Evolutionary conservation across 2,113 vertebrate genomes (phyloP).

Genomic region (Eretmochelys imbricata): DNA sequence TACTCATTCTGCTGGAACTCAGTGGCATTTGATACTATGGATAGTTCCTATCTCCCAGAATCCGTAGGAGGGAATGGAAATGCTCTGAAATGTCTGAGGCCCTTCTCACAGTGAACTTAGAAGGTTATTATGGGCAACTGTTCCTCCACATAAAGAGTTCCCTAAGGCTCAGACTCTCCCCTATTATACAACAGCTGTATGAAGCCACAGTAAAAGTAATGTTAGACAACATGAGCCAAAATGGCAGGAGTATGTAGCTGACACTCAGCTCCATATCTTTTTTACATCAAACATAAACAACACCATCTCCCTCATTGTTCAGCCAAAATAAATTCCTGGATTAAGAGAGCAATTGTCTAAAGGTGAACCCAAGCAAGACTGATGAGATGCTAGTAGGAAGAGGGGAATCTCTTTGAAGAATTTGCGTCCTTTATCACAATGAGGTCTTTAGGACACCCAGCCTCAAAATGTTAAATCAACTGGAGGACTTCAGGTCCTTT

Average conservation of each 20-base stretch:
- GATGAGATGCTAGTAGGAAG: not conserved
- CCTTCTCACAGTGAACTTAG: not conserved
- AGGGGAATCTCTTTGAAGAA: not conserved
- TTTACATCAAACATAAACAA: fast-evolving
- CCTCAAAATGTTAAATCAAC: not conserved
- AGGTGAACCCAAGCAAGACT: not conserved
- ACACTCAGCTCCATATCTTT: not conserved
- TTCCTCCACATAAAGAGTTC: not conserved
- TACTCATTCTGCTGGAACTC: not conserved
- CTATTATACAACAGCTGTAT: not conserved
- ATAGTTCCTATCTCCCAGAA: not conserved
- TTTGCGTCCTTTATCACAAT: not conserved
- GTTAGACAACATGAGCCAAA: not conserved
- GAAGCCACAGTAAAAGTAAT: not conserved
- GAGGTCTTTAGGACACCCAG: not conserved
- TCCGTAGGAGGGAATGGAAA: not conserved
- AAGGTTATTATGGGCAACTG: not conserved
- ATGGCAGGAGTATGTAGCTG: not conserved
- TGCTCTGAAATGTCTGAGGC: not conserved
- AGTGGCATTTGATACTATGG: not conserved
- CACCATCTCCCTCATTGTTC: not conserved
- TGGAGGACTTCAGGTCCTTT: not conserved
- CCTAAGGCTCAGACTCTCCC: not conserved
- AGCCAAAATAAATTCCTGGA: not conserved
- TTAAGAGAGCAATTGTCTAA: not conserved